Evolutionary conservation across 2,113 vertebrate species (phyloP), one percentile per base, ranked within the genome.

Genomic region (Maccullochella peelii): DNA sequence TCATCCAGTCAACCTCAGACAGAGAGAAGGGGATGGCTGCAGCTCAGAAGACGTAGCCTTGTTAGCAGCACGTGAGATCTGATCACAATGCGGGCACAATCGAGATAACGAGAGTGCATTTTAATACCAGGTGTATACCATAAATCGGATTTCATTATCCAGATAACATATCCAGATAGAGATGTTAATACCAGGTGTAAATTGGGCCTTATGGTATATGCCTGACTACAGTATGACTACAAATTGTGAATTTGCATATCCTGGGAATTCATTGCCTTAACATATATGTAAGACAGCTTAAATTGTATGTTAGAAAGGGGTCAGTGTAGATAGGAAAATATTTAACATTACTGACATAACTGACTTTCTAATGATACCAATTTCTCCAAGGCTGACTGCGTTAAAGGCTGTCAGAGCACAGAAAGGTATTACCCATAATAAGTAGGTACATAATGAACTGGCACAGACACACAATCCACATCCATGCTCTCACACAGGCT

Each of bases 361-460:
- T 59, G 38, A 72, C 59, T 70, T 75, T 40, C 21, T 85, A 84
- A 86, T 86, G 73, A 30, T 66, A 6, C 50, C 57, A 10, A 33
- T 84, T 80, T 79, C 71, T 70, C 54, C 14, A 5, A 81, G 72
- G 63, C 63, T 66, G 68, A 18, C 52, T 83, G 52, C 58, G 49
- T 79, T 47, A 73, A 47, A 69, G 36, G 54, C 77, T 80, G 77
- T 67, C 61, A 77, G 58, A 82, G 25, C 63, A 16, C 36, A 73
- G 52, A 40, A 33, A 33, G 47, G 50, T 61, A 73, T 61, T 0
- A 27, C 79, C 38, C 58, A 82, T 82, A 77, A 85, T 82, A 61
- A 85, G 73, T 36, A 84, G 77, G 54, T 49, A 68, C 70, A 86
- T 77, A 85, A 65, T 69, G 77, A 84, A 88, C n/a, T 67, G 16